Percentiles rank a stretch among this genome's conserved stretches.
Conservation (phyloP, 2,113 vertebrate genomes). For the Pycnonotus jocosus region DNA sequence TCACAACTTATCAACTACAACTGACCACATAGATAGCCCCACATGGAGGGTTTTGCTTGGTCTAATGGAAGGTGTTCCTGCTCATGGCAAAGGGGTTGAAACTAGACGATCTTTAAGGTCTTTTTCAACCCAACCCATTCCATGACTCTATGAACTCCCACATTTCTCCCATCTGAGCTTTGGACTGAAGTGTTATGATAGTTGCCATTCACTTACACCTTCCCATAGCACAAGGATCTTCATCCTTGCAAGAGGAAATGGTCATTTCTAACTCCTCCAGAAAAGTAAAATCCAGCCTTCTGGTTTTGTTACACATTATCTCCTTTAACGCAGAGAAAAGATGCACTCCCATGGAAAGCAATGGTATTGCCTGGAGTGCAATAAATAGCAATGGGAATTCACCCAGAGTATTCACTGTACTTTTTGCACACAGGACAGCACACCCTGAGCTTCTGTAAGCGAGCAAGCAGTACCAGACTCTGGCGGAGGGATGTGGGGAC, state of each 20-base stretch:
- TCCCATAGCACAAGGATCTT: background rate
- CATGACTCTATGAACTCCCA: rapidly evolving
- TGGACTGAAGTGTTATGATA: background rate
- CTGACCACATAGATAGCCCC: background rate
- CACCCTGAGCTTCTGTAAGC: background rate
- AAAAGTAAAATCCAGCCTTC: background rate
- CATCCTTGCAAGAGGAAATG: background rate
- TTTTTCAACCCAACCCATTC: background rate
- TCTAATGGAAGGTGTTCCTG: too few relatives aligned
- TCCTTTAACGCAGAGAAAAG: background rate
- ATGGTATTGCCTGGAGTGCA: background rate
- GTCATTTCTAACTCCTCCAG: background rate
- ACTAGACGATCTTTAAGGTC: background rate
- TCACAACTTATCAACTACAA: background rate
- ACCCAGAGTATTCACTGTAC: background rate
- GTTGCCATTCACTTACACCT: background rate
- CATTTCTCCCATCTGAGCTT: background rate
- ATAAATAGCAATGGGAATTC: background rate
- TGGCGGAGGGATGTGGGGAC: background rate
- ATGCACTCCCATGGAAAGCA: background rate
- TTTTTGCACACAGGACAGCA: background rate
- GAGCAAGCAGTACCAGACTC: background rate
- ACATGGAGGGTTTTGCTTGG: background rate
- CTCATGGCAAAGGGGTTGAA: background rate
- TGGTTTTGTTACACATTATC: background rate